Evolutionary conservation across 2,113 vertebrate genomes (phyloP).

Genomic region (Zapornia atra): DNA sequence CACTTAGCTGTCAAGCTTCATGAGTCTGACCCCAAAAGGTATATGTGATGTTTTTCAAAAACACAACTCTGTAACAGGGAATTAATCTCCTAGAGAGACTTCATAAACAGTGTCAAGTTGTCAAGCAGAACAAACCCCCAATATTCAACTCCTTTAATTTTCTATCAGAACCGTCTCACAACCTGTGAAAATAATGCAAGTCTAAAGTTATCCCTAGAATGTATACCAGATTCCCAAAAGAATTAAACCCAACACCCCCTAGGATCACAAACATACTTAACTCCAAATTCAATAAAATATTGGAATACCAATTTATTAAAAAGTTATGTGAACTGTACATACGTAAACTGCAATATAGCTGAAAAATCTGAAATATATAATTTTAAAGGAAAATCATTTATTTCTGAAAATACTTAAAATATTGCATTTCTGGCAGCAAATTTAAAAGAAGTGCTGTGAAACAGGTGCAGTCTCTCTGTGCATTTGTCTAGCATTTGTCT

Average conservation of each 20-base stretch:
- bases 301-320: slow-evolving; percentile 76
- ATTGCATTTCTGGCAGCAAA: slow-evolving; percentile 74
- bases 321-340: slow-evolving; percentile 76
- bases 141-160: background rate
- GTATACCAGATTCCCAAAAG: slow-evolving; percentile 54
- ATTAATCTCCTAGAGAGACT: background rate
- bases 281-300: slow-evolving; percentile 73
- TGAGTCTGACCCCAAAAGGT: background rate
- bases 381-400: slow-evolving; percentile 71
- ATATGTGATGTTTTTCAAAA: background rate
- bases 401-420: slow-evolving; percentile 79
- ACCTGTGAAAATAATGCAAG: background rate
- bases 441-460: slow-evolving; percentile 68
- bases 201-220: slow-evolving; percentile 25
- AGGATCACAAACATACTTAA: slow-evolving; percentile 63
- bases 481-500: slow-evolving; percentile 39
- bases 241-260: slow-evolving; percentile 31
- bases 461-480: slow-evolving; percentile 49
- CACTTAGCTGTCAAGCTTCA: background rate
- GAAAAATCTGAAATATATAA: slow-evolving; percentile 78
- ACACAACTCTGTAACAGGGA: background rate
- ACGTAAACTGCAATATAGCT: slow-evolving; percentile 68
- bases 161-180: background rate
- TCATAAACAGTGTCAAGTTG: background rate
- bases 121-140: background rate